phyloP scores from a whole-genome alignment of 2,797 vertebrate genomes.

The Enteromius argenteus region DNA sequence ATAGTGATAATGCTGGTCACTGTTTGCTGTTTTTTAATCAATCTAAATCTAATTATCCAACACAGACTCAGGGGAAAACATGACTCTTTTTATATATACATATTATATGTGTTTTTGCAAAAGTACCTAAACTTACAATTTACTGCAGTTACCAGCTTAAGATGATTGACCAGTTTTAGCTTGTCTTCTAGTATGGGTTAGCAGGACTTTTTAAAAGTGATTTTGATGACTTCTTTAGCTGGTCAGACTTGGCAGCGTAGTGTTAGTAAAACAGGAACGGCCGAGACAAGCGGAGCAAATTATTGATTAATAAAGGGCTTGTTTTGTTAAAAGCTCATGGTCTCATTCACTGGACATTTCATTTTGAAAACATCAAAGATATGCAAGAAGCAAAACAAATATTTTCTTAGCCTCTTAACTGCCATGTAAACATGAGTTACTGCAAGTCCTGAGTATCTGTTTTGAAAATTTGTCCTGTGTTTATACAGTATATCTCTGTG shows the following conservation, averaged over 20 bases:
- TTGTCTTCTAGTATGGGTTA: not conserved
- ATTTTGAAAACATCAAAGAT: not conserved
- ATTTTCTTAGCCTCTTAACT: not conserved
- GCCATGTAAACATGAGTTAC: not conserved
- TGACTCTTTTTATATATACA: not conserved
- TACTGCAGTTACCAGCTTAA: not conserved
- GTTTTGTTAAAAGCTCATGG: not conserved
- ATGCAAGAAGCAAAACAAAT: not conserved
- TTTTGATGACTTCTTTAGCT: not conserved
- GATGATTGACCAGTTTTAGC: not conserved
- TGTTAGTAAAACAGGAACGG: not conserved
- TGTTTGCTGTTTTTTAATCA: not conserved
- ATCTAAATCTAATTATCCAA: not conserved
- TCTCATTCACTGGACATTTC: not conserved
- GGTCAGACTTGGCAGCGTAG: not conserved
- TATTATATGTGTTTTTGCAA: not conserved
- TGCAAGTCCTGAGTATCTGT: not conserved
- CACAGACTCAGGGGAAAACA: too few relatives aligned
- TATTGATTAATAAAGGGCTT: not conserved
- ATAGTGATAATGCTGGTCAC: not conserved
- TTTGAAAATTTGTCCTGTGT: not conserved
- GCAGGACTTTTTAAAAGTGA: too few relatives aligned
- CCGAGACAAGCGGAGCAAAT: not conserved
- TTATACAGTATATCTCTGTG: not conserved
- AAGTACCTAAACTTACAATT: not conserved